Conservation (phyloP, 2,888 invertebrate genomes). For the Leuctra nigra region DNA sequence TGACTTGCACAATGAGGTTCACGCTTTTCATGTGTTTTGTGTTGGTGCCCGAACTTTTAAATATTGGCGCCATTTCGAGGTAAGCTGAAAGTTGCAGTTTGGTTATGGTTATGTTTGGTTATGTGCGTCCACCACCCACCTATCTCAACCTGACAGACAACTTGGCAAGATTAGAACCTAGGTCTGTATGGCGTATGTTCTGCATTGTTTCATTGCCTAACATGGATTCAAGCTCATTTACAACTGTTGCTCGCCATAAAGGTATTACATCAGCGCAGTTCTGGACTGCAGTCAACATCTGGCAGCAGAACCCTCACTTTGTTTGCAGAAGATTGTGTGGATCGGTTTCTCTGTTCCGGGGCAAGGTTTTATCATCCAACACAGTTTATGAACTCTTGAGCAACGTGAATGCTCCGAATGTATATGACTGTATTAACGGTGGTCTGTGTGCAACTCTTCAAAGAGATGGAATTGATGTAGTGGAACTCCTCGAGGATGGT, state of each 20-base stretch:
- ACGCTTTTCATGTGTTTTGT: too few species aligned
- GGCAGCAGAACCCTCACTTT: constrained; percentile 61
- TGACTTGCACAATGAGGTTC: too few species aligned
- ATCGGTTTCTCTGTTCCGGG: constrained; percentile 29
- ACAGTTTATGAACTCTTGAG: too few species aligned
- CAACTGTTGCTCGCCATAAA: constrained; percentile 3
- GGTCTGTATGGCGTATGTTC: too few species aligned
- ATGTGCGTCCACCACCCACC: too few species aligned
- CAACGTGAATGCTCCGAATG: constrained; percentile 24
- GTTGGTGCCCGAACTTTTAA: too few species aligned
- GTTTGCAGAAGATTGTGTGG: constrained; percentile 65
- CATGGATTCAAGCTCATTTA: neutral
- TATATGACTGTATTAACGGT: neutral
- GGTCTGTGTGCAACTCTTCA: neutral
- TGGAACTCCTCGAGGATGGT: neutral
- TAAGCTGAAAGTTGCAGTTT: too few species aligned
- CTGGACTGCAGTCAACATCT: constrained; percentile 57
- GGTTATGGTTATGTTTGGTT: too few species aligned
- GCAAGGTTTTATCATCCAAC: constrained; percentile 24
- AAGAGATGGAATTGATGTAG: constrained; percentile 8
- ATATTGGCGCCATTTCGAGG: too few species aligned
- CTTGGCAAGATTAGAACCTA: too few species aligned
- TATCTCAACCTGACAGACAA: too few species aligned
- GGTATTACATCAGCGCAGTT: constrained; percentile 41
- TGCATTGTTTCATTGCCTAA: too few species aligned